Conservation (phyloP, 1,140 invertebrate genomes). For the Drosophila serrata region DNA sequence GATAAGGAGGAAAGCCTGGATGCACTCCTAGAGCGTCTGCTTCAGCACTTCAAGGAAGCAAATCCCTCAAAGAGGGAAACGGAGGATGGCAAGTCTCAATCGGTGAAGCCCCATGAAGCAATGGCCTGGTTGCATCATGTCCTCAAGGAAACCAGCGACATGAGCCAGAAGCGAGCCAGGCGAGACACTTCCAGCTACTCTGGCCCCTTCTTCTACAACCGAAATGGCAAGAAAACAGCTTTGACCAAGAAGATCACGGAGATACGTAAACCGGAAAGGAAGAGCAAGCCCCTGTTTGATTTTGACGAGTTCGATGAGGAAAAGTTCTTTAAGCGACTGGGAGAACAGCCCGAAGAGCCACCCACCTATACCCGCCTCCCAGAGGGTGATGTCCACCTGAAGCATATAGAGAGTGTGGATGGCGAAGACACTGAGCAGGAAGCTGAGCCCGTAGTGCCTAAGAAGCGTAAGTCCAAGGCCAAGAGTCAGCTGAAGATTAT, state of each 20-base stretch:
- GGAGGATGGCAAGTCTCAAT: neutral
- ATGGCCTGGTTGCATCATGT: conserved; percentile 62
- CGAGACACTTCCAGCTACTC: conserved; percentile 52
- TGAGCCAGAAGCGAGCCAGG: conserved; percentile 38
- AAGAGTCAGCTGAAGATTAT: conserved; percentile 62
- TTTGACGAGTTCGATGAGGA: conserved; percentile 78
- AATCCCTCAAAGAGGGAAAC: conserved; percentile 44
- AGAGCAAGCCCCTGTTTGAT: conserved; percentile 64
- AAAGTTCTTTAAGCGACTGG: conserved; percentile 79
- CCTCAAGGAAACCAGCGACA: conserved; percentile 52
- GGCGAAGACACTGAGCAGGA: conserved; percentile 68
- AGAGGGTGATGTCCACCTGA: conserved; percentile 77
- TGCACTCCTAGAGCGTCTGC: conserved; percentile 38
- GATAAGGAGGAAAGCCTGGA: conserved; percentile 49
- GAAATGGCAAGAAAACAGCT: conserved; percentile 58
- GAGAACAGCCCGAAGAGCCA: conserved; percentile 61
- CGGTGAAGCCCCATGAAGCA: conserved; percentile 43
- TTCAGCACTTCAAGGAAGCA: conserved; percentile 44
- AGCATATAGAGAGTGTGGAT: conserved; percentile 65
- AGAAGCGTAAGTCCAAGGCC: conserved; percentile 22
- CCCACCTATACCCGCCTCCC: conserved; percentile 65
- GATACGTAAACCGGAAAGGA: conserved; percentile 75
- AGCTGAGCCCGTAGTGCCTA: conserved; percentile 32
- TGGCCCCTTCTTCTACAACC: conserved; percentile 71
- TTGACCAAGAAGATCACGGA: conserved; percentile 80